phyloP scores from a whole-genome alignment of 2,888 invertebrate genomes.

The Cephus pulcher region DNA sequence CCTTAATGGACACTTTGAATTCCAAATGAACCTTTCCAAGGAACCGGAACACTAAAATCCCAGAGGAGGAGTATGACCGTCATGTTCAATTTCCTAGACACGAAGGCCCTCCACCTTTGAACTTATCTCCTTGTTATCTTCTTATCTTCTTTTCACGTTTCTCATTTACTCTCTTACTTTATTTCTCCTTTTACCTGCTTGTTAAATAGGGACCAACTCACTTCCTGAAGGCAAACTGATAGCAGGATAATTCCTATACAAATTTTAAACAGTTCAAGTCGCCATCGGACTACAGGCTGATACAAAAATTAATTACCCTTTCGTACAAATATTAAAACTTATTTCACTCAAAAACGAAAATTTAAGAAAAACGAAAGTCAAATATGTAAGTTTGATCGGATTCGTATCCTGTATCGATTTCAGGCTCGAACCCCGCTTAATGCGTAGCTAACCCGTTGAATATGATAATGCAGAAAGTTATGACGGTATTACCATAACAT shows the following conservation, averaged over 20 bases:
- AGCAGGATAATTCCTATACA: background rate
- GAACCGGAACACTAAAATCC: background rate
- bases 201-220: too few species aligned
- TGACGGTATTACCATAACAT: slow-evolving; percentile 42
- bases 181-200: too few species aligned
- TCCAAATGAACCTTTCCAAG: too few species aligned
- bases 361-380: background rate
- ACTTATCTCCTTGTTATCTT: background rate
- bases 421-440: slow-evolving; percentile 24
- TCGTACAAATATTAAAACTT: background rate
- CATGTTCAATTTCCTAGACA: background rate
- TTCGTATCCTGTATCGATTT: background rate
- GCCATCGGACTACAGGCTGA: background rate
- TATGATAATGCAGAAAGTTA: slow-evolving; percentile 56
- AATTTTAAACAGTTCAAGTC: background rate
- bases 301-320: background rate
- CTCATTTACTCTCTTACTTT: background rate
- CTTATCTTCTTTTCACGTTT: background rate
- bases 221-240: too few species aligned
- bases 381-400: background rate
- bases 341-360: background rate
- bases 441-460: slow-evolving; percentile 23
- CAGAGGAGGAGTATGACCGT: background rate
- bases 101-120: background rate
- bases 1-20: background rate